These are phyloP conservation scores for Thecocarcelia acutangulata DNA, from an alignment of 2,888 invertebrate genomes.

Conservation along the genomic window DNA sequence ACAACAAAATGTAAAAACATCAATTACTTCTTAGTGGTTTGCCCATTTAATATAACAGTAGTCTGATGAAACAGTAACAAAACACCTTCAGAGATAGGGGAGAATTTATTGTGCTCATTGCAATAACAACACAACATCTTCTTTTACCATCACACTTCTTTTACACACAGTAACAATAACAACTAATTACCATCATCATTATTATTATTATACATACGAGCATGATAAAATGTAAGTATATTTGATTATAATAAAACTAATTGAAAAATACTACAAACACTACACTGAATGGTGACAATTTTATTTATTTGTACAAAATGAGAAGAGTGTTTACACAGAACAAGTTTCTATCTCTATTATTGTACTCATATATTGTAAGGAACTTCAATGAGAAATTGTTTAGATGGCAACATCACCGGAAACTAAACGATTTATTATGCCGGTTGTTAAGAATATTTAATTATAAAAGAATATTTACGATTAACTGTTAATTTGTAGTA, in stretches of 20 bases:
- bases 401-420: slow-evolving; percentile 27
- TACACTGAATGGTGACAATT: slow-evolving; percentile 4
- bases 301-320: slow-evolving; percentile 3
- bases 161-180: slow-evolving; percentile 19
- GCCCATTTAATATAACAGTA: too few species aligned
- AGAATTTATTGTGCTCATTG: not conserved
- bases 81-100: too few species aligned
- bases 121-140: slow-evolving; percentile 14
- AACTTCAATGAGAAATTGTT: slow-evolving; percentile 6
- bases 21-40: too few species aligned
- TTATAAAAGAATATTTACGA: not conserved
- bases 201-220: too few species aligned
- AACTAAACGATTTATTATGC: slow-evolving; percentile 1
- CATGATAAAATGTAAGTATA: too few species aligned
- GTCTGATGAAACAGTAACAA: too few species aligned
- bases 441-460: slow-evolving; percentile 4
- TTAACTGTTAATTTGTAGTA: slow-evolving; percentile 6
- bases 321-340: too few species aligned
- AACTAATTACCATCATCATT: slow-evolving; percentile 13
- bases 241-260: not conserved
- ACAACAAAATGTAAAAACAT: too few species aligned
- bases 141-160: not conserved
- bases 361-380: not conserved
- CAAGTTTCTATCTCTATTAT: not conserved
- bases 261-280: slow-evolving; percentile 6